These are phyloP conservation scores for Hermetia illucens DNA, from an alignment of 1,140 invertebrate species.

Conservation along the genomic window DNA sequence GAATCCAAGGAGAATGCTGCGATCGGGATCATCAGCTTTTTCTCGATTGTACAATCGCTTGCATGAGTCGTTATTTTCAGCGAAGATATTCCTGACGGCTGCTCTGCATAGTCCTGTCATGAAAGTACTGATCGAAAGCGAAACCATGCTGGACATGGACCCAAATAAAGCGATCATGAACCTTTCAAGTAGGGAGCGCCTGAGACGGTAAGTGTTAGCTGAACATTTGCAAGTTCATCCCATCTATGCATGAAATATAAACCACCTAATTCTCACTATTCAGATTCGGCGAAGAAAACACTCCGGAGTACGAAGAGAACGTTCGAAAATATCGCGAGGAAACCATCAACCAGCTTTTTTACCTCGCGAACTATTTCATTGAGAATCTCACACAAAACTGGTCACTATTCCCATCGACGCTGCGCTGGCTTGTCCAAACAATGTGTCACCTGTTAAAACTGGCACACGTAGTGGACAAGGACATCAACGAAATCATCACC, in stretches of 20 bases:
- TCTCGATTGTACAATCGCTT: constrained; percentile 78
- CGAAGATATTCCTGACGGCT: constrained; percentile 84
- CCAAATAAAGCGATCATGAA: constrained; percentile 68
- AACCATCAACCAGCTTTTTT: constrained; percentile 63
- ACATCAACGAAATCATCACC: constrained; percentile 69
- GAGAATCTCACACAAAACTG: constrained; percentile 72
- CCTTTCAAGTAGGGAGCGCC: constrained; percentile 18
- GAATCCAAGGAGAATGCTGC: constrained; percentile 69
- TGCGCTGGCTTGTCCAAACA: constrained; percentile 63
- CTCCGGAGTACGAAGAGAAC: constrained; percentile 52
- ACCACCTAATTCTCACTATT: constrained; percentile 3
- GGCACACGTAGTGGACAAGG: constrained; percentile 45
- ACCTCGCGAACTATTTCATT: constrained; percentile 71
- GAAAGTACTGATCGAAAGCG: constrained; percentile 83
- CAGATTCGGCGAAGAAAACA: constrained; percentile 60
- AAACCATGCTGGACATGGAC: constrained; percentile 85
- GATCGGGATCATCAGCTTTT: constrained; percentile 78
- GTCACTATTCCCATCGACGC: constrained; percentile 79
- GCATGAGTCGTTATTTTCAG: constrained; percentile 79
- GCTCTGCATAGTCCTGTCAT: constrained; percentile 85
- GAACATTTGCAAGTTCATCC: neutral
- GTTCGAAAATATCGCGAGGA: constrained; percentile 60
- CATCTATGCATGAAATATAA: neutral
- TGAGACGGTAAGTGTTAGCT: constrained; percentile 38
- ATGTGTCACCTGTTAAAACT: constrained; percentile 56